Conservation (phyloP, 2,888 invertebrate genomes). For the Chalcis sispes region DNA sequence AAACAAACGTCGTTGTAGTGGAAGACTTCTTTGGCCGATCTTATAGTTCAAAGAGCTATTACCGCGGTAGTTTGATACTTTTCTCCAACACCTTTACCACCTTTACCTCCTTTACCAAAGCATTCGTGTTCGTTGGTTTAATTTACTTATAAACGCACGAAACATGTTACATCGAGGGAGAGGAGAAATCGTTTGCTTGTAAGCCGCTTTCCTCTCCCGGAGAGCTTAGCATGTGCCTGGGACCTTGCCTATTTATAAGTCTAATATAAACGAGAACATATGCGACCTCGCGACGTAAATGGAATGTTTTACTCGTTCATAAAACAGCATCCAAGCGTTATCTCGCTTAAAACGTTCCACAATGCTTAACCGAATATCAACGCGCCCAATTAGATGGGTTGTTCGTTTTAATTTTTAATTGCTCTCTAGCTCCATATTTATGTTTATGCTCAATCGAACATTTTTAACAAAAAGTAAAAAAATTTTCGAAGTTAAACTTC, state of each 20-base stretch:
- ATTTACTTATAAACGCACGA: too few relatives aligned
- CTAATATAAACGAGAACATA: slow-evolving; percentile 61
- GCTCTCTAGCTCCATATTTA: neutral
- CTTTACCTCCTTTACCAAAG: too few relatives aligned
- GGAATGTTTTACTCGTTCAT: slow-evolving; percentile 20
- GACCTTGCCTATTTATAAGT: slow-evolving; percentile 72
- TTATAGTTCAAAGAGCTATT: too few relatives aligned
- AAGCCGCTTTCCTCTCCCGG: slow-evolving; percentile 63
- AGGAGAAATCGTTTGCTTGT: slow-evolving; percentile 39
- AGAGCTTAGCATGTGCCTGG: slow-evolving; percentile 68
- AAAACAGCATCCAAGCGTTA: neutral
- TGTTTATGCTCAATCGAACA: neutral
- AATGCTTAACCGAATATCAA: neutral
- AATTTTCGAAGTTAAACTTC: too few relatives aligned
- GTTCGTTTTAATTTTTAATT: neutral
- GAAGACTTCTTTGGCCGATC: too few relatives aligned
- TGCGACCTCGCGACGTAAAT: slow-evolving; percentile 48
- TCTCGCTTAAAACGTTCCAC: neutral
- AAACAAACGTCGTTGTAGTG: too few relatives aligned
- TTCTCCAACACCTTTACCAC: neutral
- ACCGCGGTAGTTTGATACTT: too few relatives aligned
- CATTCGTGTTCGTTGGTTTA: too few relatives aligned
- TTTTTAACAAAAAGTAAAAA: too few relatives aligned
- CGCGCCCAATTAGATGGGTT: too few relatives aligned
- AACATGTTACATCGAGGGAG: neutral